Evolutionary conservation across 2,113 vertebrate species (phyloP).

Genomic region (Labeo rohita): DNA sequence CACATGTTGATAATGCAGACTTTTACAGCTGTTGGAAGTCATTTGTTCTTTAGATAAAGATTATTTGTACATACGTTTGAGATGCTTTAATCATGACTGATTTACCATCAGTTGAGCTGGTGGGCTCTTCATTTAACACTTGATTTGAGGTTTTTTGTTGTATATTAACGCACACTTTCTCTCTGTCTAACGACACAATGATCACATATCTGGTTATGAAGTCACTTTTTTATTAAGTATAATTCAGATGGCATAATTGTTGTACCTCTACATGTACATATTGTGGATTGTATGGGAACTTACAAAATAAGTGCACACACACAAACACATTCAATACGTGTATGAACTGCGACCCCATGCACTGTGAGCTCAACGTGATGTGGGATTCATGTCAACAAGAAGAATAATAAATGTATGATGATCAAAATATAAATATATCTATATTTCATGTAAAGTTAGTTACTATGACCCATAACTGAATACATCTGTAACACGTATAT

Average conservation of each 20-base stretch:
- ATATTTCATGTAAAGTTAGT: conserved; percentile 78
- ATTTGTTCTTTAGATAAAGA: background rate
- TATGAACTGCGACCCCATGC: conserved; percentile 88
- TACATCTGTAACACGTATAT: conserved; percentile 84
- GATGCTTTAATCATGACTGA: background rate
- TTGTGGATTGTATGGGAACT: conserved; percentile 61
- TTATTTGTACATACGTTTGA: background rate
- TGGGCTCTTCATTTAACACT: conserved; percentile 27
- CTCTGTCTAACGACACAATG: conserved; percentile 39
- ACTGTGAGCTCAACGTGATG: conserved; percentile 97
- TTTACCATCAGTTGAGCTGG: conserved; percentile 14
- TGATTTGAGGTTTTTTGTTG: conserved; percentile 3
- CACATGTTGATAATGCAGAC: conserved; percentile 25
- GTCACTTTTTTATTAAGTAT: conserved; percentile 44
- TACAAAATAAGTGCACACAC: conserved; percentile 58
- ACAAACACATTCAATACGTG: conserved; percentile 50
- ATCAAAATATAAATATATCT: conserved; percentile 61
- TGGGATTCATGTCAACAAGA: conserved; percentile 87
- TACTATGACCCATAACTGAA: conserved; percentile 79
- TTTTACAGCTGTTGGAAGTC: background rate
- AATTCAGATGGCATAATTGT: conserved; percentile 63
- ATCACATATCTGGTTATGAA: conserved; percentile 54
- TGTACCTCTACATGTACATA: conserved; percentile 59
- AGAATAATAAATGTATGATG: conserved; percentile 63
- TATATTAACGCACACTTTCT: conserved; percentile 24